Base-by-base conservation (phyloP, 1,140 invertebrate genomes). In the Lepidostoma basale region DNA sequence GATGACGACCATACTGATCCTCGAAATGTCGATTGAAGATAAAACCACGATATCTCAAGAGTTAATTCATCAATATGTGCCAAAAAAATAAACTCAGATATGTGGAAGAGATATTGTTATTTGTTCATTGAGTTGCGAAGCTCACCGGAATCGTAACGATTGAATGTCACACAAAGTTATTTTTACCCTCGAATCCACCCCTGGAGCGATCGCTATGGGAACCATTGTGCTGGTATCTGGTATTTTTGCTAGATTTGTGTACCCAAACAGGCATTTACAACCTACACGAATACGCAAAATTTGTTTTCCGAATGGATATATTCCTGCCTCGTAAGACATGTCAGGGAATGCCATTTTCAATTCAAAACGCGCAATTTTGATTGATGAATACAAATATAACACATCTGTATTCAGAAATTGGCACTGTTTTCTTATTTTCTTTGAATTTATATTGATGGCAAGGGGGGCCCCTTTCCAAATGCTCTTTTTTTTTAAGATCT, bases 301-400 rank as follows among this genome's bases (percentile, higher is more conserved):
- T 59, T 39, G 54, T 59, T 59, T 59, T 22, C 22, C 30, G 40
- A 20, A 59, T 18, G 22, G 18, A 30, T 28, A 59, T 36, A 36
- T 36, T 59, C 54, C n/a, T 20, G 54, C 22, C 54, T 36, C 54
- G 54, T 59, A 39, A 39, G 16, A 59, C 22, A 59, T 59, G 54
- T 59, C 54, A 59, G 8, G 54, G 30, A 59, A 59, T 14, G 49
- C 49, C 26, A 59, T 59, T 59, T 59, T 59, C 54, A 40, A 59
- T 59, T 59, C 54, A 59, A 59, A 59, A 39, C 54, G 54, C 54
- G 36, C 16, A 20, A 39, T 59, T 59, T 59, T 59, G 54, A 59
- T 59, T 59, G 54, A 59, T 59, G 54, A 59, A 59, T 59, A 59
- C 30, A 39, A 18, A 33, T 39, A 40, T 22, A 36, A 22, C 54